Conservation (phyloP, 1,140 invertebrate species). For the Drosophila quadrilineata region DNA sequence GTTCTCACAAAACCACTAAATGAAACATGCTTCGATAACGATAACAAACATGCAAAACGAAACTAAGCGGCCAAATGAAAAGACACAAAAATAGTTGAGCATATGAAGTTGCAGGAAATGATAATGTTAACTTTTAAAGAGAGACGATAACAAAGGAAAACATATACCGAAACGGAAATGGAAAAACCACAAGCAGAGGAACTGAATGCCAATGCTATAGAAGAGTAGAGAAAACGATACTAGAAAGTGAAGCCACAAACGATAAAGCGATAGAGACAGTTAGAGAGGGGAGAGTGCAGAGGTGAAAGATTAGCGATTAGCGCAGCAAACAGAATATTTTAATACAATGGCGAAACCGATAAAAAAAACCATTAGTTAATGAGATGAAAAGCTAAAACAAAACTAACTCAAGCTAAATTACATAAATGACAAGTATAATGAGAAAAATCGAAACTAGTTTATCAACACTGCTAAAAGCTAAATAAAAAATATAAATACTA, state of each 20-base stretch:
- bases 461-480: conserved; percentile 56
- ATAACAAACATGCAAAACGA: conserved; percentile 40
- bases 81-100: no score
- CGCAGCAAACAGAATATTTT: conserved; percentile 46
- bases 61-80: conserved; percentile 72
- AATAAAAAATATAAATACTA: conserved; percentile 33
- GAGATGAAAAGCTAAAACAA: conserved; percentile 1
- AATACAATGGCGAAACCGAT: no score
- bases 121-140: no score
- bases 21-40: no score
- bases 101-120: no score
- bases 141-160: conserved; percentile 4
- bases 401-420: conserved; percentile 41
- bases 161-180: conserved; percentile 3
- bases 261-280: neutral
- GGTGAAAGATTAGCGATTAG: conserved; percentile 25
- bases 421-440: conserved; percentile 4
- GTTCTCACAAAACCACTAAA: no score
- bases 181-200: no score
- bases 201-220: no score
- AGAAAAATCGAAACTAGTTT: conserved; percentile 30
- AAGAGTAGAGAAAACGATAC: conserved; percentile 48
- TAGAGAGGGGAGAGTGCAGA: conserved; percentile 8
- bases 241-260: conserved; percentile 47
- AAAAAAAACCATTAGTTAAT: conserved; percentile 6